phyloP scores from a whole-genome alignment of 2,888 invertebrate genomes.

The Tillus elongatus region DNA sequence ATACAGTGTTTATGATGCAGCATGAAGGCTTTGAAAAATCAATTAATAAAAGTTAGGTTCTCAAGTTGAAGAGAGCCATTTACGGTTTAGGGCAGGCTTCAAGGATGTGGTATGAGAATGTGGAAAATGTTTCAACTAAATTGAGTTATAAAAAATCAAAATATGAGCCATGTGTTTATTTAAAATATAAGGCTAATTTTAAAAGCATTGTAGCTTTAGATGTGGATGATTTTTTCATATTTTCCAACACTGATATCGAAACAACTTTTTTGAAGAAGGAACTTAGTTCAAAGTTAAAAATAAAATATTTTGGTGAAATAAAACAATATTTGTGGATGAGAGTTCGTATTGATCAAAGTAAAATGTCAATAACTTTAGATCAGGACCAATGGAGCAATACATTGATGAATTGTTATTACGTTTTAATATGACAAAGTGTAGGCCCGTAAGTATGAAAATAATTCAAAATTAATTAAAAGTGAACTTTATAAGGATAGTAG shows the following conservation, averaged over 20 bases:
- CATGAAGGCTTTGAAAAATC: too few species aligned
- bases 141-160: slow-evolving; percentile 13
- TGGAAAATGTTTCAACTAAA: slow-evolving; percentile 15
- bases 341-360: too few species aligned
- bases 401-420: slow-evolving; percentile 15
- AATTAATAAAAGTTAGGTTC: too few species aligned
- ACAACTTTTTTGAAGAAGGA: slow-evolving; percentile 12
- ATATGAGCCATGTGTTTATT: too few species aligned
- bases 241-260: too few species aligned
- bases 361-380: too few species aligned
- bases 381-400: too few species aligned
- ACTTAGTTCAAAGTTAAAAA: too few species aligned
- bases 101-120: slow-evolving; percentile 15
- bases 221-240: slow-evolving; percentile 21
- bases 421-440: slow-evolving; percentile 18
- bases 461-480: slow-evolving; percentile 14
- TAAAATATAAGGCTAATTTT: too few species aligned
- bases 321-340: slow-evolving; percentile 17
- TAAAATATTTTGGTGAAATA: slow-evolving; percentile 16
- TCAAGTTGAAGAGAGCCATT: slow-evolving; percentile 18
- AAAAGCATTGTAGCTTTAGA: slow-evolving; percentile 9
- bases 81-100: slow-evolving; percentile 20
- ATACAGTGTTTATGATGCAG: too few species aligned
- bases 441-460: slow-evolving; percentile 16
- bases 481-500: neutral